Evolutionary conservation across 1,140 invertebrate species (phyloP).

Genomic region (Nebria ingens): DNA sequence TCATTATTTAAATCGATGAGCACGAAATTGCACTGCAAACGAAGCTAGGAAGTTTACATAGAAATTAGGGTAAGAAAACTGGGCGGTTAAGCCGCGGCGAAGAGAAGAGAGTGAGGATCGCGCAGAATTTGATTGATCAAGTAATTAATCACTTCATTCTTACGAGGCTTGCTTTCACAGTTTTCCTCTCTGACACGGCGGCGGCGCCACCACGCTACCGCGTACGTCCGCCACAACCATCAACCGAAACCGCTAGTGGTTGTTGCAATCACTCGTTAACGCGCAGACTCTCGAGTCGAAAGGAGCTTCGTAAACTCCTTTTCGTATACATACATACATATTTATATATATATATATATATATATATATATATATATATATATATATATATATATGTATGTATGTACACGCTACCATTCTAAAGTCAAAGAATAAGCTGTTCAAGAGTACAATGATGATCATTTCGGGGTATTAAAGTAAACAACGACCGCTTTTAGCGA

Average conservation of each 20-base stretch:
- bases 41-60: background rate
- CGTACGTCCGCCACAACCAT: background rate
- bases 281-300: background rate
- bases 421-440: too few species aligned
- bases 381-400: too few species aligned
- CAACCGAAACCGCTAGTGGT: background rate
- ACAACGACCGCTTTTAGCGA: background rate
- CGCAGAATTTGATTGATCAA: constrained; percentile 4
- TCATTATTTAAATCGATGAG: constrained; percentile 7
- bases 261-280: background rate
- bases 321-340: too few species aligned
- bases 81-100: background rate
- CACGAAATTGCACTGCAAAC: background rate
- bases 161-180: background rate
- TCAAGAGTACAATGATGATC: too few species aligned
- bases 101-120: background rate
- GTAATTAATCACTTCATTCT: constrained; percentile 8
- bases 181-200: background rate
- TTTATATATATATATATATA: too few species aligned
- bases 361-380: too few species aligned
- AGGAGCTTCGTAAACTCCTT: background rate
- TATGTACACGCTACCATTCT: too few species aligned
- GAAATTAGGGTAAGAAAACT: background rate
- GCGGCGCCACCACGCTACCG: background rate
- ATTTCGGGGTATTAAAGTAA: too few species aligned